Base-by-base conservation (phyloP, 2,113 vertebrate genomes). In the Brachyhypopomus occidentalis region DNA sequence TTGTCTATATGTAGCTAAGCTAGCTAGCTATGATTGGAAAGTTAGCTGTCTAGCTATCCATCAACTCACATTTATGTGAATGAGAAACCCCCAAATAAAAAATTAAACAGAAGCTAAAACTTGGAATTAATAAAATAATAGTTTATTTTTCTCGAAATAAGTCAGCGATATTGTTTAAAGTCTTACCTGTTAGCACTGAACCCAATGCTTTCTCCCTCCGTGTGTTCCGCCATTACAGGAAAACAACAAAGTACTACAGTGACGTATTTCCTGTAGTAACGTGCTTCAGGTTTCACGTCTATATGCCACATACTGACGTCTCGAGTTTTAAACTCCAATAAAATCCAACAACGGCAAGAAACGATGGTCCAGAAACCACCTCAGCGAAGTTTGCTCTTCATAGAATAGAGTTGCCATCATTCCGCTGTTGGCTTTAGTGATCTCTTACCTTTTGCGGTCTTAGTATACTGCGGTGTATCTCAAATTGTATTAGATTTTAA, bases 161-260 rank as follows among this genome's bases (percentile, higher is more conserved):
- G 0, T 12, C 30, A 56, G 16, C 22, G 1, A 67, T 16, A 77
- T 17, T 3, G 2, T n/a, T 12, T 14, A 75, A 70, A 73, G 14
- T 30, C 79, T 17, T 45, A 88, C 87, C 87, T 87, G 82, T 78
- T 87, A 60, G 63, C 82, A 59, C 64, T 81, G 75, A 86, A 84
- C 25, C 81, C 86, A 62, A 83, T 73, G 69, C 84, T 75, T 48
- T 87, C 86, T 80, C 67, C 72, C 60, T 88, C 86, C 62, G 81
- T 83, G 87, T 84, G 87, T 67, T 88, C 87, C 87, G 87, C 87
- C 87, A 88, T 88, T 55, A 74, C 81, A 80, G 74, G 38, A 86
- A 81, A 76, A 83, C 60, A 80, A 83, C 70, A 80, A 85, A 56
- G 14, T 34, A 1, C 17, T 0, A 0, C 5, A 30, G 63, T 81